phyloP scores from a whole-genome alignment of 2,888 invertebrate genomes.

The Eurytoma adleriae region DNA sequence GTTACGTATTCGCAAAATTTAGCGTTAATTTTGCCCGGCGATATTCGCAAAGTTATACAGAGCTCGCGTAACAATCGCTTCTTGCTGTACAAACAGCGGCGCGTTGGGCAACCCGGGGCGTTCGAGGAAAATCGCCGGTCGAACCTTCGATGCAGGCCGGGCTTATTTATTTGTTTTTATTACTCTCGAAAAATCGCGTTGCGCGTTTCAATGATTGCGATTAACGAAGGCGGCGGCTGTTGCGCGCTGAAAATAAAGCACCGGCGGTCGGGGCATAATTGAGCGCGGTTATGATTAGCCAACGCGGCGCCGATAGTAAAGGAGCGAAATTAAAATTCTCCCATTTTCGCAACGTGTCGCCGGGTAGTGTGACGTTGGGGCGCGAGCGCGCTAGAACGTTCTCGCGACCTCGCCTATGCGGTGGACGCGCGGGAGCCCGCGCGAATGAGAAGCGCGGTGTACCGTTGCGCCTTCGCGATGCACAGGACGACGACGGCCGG shows the following conservation, averaged over 20 bases:
- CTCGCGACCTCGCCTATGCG: constrained; percentile 73
- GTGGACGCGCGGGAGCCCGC: constrained; percentile 55
- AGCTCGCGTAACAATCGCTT: constrained; percentile 19
- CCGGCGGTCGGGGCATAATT: too few relatives aligned
- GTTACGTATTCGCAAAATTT: constrained; percentile 15
- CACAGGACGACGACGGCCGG: constrained; percentile 7
- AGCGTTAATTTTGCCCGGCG: constrained; percentile 1
- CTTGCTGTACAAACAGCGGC: constrained; percentile 3
- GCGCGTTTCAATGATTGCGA: too few relatives aligned
- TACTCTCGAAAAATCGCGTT: too few relatives aligned
- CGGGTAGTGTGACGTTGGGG: background rate
- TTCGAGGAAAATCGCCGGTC: too few relatives aligned
- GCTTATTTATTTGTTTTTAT: too few relatives aligned
- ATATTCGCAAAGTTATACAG: constrained; percentile 39
- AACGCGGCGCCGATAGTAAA: background rate
- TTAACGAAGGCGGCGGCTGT: too few relatives aligned
- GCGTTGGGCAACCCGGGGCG: too few relatives aligned
- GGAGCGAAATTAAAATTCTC: background rate
- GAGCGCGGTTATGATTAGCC: background rate
- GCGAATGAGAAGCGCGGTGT: constrained; percentile 59
- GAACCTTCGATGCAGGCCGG: too few relatives aligned
- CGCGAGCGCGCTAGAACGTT: constrained; percentile 5
- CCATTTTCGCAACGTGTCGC: constrained; percentile 27
- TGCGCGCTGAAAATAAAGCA: too few relatives aligned
- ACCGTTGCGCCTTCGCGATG: constrained; percentile 61